A percentile compares a stretch with the other conserved stretches of the same genome.
Conservation (phyloP, 2,797 vertebrate species). For the Chloroceryle inda region DNA sequence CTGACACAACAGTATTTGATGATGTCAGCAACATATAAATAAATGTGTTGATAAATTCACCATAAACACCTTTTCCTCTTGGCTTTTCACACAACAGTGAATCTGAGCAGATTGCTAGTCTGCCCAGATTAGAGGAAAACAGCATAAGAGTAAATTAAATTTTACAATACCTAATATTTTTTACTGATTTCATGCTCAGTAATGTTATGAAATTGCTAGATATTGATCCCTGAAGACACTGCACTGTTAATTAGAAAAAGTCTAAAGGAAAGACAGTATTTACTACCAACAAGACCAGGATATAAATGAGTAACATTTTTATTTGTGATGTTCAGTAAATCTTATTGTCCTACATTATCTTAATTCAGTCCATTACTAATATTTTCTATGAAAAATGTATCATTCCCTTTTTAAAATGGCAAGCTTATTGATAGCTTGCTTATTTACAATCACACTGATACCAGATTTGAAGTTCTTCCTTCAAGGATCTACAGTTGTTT, state of each 20-base stretch:
- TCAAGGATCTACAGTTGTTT: background rate
- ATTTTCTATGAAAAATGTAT: background rate
- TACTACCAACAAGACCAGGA: background rate
- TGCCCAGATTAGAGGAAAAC: background rate
- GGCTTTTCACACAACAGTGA: background rate
- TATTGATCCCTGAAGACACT: background rate
- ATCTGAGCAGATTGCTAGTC: background rate
- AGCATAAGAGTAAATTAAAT: fast-evolving
- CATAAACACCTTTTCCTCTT: background rate
- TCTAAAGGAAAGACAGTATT: background rate
- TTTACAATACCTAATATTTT: background rate
- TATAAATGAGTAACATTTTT: background rate
- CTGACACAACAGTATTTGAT: background rate
- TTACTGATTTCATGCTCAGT: background rate
- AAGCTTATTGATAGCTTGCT: background rate
- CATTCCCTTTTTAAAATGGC: background rate
- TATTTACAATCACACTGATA: background rate
- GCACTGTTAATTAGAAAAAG: background rate
- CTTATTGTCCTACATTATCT: background rate
- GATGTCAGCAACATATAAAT: background rate
- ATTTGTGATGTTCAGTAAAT: background rate
- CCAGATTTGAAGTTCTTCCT: background rate
- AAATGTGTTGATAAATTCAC: background rate
- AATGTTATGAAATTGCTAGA: background rate
- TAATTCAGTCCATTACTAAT: background rate